Evolutionary conservation across 92 coral and sea anemone genomes (phyloP), one percentile per base, ranked within the genome.

Genomic region (Parazoanthus atlanticus): DNA sequence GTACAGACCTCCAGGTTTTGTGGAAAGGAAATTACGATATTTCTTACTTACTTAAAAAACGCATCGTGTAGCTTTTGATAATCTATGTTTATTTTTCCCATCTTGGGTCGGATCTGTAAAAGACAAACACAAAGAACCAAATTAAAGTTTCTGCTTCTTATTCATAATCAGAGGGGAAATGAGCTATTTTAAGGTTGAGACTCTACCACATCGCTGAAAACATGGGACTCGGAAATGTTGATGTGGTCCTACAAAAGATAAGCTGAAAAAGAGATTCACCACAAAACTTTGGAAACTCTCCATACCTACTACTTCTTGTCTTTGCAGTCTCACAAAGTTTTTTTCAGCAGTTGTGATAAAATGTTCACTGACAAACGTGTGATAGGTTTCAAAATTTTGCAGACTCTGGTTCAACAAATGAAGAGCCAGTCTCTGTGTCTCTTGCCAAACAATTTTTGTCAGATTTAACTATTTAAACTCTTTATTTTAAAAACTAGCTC

Each of bases 41-140:
- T 23, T 85, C n/a, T 76, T 13, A 93, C 99, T 91, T 75, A 97
- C 99, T 95, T 97, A 97, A 97, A 97, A 46, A 97, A 97, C 0
- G 99, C 99, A 88, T 97, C 99, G 28, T 97, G 99, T 70, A 97
- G 98, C 86, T 97, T 97, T 84, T 97, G 98, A 81, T 97, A 97
- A 78, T 97, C 99, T 12, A 97, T 97, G 75, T 97, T 95, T 79
- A 97, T 97, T 90, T 97, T 97, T 31, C 99, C 99, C 99, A 97
- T 97, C 84, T 97, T 97, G 29, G 99, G 99, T 81, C 99, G 92
- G 81, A 97, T 94, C 99, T 97, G 86, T 36, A 86, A 74, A 40
- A 88, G 38, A 33, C 87, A 79, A 85, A 89, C 23, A 79, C 33
- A 61, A 21, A 25, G 76, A 84, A 56, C 6, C 21, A 52, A 17